Evolutionary conservation across 2,113 vertebrate genomes (phyloP).

Genomic region (Clarias gariepinus): DNA sequence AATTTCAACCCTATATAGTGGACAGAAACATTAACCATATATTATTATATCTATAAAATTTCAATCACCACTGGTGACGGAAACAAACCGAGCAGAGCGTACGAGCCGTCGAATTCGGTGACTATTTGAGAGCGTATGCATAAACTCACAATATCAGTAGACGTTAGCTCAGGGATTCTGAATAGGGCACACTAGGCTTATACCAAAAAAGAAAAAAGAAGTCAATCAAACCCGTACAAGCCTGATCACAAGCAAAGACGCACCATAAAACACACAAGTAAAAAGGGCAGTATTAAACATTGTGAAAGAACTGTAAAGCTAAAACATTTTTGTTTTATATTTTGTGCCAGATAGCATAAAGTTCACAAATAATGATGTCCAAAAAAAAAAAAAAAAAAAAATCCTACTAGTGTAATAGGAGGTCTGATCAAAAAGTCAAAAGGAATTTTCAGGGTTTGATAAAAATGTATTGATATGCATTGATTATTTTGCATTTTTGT

Average conservation of each 20-base stretch:
- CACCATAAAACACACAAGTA: conserved; percentile 16
- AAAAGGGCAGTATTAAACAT: conserved; percentile 21
- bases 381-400: too few species aligned
- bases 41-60: conserved; percentile 69
- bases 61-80: conserved; percentile 58
- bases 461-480: neutral
- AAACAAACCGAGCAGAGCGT: conserved; percentile 21
- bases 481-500: neutral
- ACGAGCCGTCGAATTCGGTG: neutral
- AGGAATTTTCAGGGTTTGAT: neutral
- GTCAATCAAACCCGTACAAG: neutral
- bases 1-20: conserved; percentile 63
- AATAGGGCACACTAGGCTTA: conserved; percentile 6
- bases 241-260: conserved; percentile 15
- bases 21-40: conserved; percentile 52
- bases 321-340: neutral
- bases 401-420: neutral
- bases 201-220: neutral
- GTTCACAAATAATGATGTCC: neutral
- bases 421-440: conserved; percentile 16
- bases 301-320: neutral
- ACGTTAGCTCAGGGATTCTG: conserved; percentile 4
- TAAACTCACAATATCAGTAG: conserved; percentile 36
- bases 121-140: neutral
- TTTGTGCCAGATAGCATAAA: neutral